Evolutionary conservation across 2,888 invertebrate genomes (phyloP), one percentile per base, ranked within the genome.

Genomic region (Glyphotaelius pellucidus): DNA sequence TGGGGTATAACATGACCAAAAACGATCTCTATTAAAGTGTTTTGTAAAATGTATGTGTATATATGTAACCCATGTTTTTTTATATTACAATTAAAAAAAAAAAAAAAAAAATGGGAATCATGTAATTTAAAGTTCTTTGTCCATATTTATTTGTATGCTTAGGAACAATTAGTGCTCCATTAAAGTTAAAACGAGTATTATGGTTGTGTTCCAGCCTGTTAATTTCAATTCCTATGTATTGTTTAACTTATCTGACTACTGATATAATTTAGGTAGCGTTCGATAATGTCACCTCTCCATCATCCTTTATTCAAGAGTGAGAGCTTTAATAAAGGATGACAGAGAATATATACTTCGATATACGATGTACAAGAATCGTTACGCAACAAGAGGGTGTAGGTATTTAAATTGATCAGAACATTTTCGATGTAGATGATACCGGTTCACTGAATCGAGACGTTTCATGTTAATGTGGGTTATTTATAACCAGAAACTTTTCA

Each of bases 401-500:
- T 67, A 67, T 67, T 67, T 25, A n/a, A 67, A 67, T 67, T 67
- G 25, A 67, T 67, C 67, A 67, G 25, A 67, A n/a, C n/a, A 67
- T 67, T 67, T 67, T n/a, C 67, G 7, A 67, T n/a, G 67, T 67
- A 67, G 67, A 67, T 25, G 67, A 67, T n/a, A 67, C n/a, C 67
- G n/a, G 67, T 67, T 67, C 67, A 67, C 7, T 67, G 67, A 67
- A 67, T 67, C 67, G 67, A 67, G 35, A 35, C 83, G 35, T 35
- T 38, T 83, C 67, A 83, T 25, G 25, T 83, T 83, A 83, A 38
- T 86, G 86, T 42, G 25, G 86, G 86, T 86, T 30, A 86, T 86
- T 86, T 86, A 86, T 86, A 42, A 25, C 83, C 35, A 35, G 83
- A 83, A 83, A 83, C 35, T 86, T 42, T 86, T 47, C 30, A 86